Conservation (phyloP, 2,797 vertebrate species). For the Coregonus suidteri region DNA sequence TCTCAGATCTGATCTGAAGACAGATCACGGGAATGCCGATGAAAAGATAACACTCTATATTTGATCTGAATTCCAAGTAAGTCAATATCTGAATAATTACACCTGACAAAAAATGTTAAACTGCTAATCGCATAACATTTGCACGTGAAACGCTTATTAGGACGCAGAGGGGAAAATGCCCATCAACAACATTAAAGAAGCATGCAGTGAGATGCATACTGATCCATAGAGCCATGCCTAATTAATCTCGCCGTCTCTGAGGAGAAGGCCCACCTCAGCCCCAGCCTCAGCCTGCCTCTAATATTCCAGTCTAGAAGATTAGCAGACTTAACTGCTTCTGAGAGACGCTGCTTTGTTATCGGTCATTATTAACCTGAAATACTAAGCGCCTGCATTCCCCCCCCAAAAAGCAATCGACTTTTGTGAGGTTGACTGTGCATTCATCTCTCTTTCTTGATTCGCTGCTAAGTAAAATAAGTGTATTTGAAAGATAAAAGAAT, state of each 20-base stretch:
- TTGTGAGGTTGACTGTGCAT: constrained; percentile 19
- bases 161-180: constrained; percentile 1
- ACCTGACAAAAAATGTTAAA: constrained; percentile 3
- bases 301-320: constrained; percentile 27
- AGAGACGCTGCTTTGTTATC: constrained; percentile 38
- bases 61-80: constrained; percentile 7
- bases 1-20: background rate
- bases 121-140: constrained; percentile 5
- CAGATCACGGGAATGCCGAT: constrained; percentile 4
- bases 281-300: constrained; percentile 1
- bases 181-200: constrained; percentile 21
- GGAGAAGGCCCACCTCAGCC: constrained; percentile 4
- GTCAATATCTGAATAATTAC: constrained; percentile 23
- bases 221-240: constrained; percentile 18
- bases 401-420: constrained; percentile 15
- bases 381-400: constrained; percentile 1
- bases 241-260: constrained; percentile 24
- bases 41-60: background rate
- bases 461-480: background rate
- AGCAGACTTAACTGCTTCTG: constrained; percentile 23
- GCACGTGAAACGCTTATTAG: constrained; percentile 16
- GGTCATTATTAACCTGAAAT: constrained; percentile 35
- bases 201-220: constrained; percentile 14
- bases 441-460: constrained; percentile 4
- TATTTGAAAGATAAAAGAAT: constrained; percentile 17